These are phyloP conservation scores for Hestina assimilis DNA, from an alignment of 1,140 invertebrate species.

Conservation along the genomic window DNA sequence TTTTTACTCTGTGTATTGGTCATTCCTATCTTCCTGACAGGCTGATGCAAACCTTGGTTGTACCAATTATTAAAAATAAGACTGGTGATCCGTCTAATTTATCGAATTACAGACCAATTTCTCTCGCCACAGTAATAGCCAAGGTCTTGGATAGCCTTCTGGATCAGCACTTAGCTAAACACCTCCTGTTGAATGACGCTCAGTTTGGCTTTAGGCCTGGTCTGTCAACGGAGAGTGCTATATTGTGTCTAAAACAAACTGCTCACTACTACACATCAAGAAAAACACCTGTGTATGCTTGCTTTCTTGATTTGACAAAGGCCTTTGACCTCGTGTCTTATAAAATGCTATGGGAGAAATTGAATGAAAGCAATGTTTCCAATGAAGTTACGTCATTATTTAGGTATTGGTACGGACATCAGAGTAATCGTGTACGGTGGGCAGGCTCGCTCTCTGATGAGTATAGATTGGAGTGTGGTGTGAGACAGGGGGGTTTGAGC, in stretches of 20 bases:
- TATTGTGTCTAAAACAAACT: conserved; percentile 7
- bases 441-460: not conserved
- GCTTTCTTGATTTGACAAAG: not conserved
- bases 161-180: too few relatives aligned
- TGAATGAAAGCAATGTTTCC: not conserved
- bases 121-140: too few relatives aligned
- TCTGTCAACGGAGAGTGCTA: not conserved
- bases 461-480: not conserved
- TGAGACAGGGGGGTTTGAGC: not conserved
- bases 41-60: too few relatives aligned
- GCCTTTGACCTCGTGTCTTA: not conserved
- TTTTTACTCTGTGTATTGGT: too few relatives aligned
- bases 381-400: not conserved
- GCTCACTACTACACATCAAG: not conserved
- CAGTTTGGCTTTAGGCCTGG: not conserved
- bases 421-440: not conserved
- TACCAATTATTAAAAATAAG: too few relatives aligned
- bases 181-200: too few relatives aligned
- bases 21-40: too few relatives aligned
- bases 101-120: too few relatives aligned
- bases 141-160: too few relatives aligned
- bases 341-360: not conserved
- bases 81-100: too few relatives aligned
- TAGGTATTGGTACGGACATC: not conserved
- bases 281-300: not conserved